phyloP scores from a whole-genome alignment of 2,888 invertebrate species.

The Drosophila nigritarsus region DNA sequence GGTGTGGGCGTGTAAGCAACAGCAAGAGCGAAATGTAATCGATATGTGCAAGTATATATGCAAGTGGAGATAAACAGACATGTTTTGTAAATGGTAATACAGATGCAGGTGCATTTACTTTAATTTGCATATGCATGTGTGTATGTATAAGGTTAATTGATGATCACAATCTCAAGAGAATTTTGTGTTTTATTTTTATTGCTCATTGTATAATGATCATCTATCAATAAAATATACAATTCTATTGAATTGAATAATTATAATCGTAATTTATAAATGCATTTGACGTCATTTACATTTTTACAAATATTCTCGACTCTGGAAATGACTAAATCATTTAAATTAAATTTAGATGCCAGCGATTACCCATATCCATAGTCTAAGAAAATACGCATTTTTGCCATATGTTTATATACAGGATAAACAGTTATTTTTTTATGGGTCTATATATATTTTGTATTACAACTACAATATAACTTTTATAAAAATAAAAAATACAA shows the following conservation, averaged over 20 bases:
- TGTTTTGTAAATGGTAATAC: neutral
- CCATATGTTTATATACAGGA: slow-evolving; percentile 37
- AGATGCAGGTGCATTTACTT: neutral
- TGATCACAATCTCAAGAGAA: neutral
- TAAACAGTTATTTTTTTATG: slow-evolving; percentile 40
- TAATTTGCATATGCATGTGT: neutral
- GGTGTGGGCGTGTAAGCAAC: neutral
- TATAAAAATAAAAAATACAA: neutral
- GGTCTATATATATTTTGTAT: slow-evolving; percentile 17
- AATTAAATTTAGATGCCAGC: neutral
- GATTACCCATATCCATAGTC: neutral
- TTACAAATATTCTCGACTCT: neutral
- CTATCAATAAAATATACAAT: neutral
- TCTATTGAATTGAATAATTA: neutral
- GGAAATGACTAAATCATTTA: neutral
- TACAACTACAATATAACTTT: slow-evolving; percentile 39
- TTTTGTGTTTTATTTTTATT: neutral
- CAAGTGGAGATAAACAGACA: neutral
- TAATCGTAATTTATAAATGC: neutral
- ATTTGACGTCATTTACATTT: neutral
- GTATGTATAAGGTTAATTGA: neutral
- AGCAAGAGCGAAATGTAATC: neutral
- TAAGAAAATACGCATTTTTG: neutral
- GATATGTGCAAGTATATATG: neutral
- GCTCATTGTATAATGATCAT: neutral